A percentile compares a stretch with the other conserved stretches of the same genome.
phyloP scores from a whole-genome alignment of 2,888 invertebrate genomes.

The Hemistola chrysoprasaria region DNA sequence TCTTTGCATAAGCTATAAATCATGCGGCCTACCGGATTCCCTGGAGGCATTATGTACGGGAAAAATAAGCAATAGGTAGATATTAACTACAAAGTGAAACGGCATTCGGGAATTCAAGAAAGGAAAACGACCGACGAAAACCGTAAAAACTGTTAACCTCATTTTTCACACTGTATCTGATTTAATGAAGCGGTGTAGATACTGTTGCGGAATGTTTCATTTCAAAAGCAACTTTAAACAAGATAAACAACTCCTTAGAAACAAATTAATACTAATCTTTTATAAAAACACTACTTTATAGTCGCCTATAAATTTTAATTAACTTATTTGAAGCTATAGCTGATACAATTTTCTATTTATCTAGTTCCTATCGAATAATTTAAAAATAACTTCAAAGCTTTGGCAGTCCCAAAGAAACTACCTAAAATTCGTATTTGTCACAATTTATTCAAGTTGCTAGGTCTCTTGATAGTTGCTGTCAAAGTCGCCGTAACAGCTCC shows the following conservation, averaged over 20 bases:
- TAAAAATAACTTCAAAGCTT: too few relatives aligned
- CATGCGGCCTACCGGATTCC: constrained; percentile 67
- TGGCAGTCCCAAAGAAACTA: constrained; percentile 13
- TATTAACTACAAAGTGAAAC: constrained; percentile 62
- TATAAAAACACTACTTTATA: too few relatives aligned
- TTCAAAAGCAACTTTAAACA: too few relatives aligned
- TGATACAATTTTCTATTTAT: too few relatives aligned
- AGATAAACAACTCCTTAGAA: too few relatives aligned
- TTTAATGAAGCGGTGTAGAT: not conserved
- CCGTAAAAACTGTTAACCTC: constrained; percentile 16
- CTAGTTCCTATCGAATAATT: too few relatives aligned
- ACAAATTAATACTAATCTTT: too few relatives aligned
- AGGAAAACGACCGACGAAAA: constrained; percentile 32
- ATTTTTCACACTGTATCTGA: constrained; percentile 4
- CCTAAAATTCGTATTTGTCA: constrained; percentile 33
- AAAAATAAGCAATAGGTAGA: constrained; percentile 71
- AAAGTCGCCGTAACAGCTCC: constrained; percentile 36
- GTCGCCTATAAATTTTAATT: too few relatives aligned
- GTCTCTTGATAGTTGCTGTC: constrained; percentile 32
- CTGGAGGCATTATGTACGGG: constrained; percentile 63
- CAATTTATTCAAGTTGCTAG: constrained; percentile 29
- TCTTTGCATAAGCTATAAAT: constrained; percentile 78
- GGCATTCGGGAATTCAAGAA: constrained; percentile 35
- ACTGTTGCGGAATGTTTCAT: too few relatives aligned
- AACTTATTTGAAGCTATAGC: too few relatives aligned